Evolutionary conservation across 2,888 invertebrate species (phyloP).

Genomic region (Meghimatium bilineatum): DNA sequence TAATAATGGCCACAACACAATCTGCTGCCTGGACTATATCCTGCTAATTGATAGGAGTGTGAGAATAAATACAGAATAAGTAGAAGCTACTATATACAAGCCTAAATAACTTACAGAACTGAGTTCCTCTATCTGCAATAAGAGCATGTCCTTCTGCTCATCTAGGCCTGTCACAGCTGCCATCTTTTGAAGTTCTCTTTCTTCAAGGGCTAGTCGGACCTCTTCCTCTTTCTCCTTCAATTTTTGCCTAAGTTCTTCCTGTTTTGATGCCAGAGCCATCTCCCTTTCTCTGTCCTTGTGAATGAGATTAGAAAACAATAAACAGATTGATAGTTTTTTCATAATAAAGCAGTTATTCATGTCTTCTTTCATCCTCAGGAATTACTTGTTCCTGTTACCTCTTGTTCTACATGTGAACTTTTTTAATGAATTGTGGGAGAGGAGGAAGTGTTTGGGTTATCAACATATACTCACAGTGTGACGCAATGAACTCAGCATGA

Average conservation of each 20-base stretch:
- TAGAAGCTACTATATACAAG: no score
- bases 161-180: conserved; percentile 75
- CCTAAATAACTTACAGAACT: conserved; percentile 67
- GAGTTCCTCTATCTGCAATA: conserved; percentile 63
- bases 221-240: conserved; percentile 74
- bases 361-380: no score
- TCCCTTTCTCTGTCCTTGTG: conserved; percentile 65
- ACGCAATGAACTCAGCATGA: no score
- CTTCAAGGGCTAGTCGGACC: conserved; percentile 76
- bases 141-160: conserved; percentile 68
- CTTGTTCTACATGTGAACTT: no score
- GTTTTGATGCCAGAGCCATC: conserved; percentile 54
- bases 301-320: background rate
- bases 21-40: no score
- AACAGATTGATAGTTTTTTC: background rate
- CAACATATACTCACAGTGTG: no score
- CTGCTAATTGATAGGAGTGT: no score
- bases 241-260: conserved; percentile 63
- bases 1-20: no score
- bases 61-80: no score
- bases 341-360: no score
- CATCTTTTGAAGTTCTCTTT: conserved; percentile 77
- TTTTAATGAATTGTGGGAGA: no score
- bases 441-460: no score
- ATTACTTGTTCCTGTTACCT: background rate